These are phyloP conservation scores for Lepus oiostolus DNA, from an alignment of 2,797 vertebrate genomes.

Conservation along the genomic window DNA sequence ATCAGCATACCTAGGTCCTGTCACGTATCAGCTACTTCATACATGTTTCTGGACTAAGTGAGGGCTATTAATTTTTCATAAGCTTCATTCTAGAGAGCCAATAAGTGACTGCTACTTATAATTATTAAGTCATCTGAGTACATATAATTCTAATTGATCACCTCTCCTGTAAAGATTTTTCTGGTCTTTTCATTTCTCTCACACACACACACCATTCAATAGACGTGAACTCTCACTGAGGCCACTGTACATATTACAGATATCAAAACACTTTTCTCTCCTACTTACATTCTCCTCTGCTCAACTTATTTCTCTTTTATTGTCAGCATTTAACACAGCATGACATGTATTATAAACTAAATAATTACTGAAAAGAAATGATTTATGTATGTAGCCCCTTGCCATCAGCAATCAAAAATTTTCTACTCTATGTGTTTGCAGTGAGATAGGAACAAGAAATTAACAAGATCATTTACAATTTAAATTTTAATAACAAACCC, in stretches of 20 bases:
- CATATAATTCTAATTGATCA: not conserved
- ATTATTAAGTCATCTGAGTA: not conserved
- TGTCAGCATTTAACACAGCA: not conserved
- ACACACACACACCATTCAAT: not conserved
- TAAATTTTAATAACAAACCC: conserved; percentile 51
- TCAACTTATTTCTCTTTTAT: not conserved
- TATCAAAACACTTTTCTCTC: not conserved
- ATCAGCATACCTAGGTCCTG: not conserved
- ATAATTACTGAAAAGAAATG: conserved; percentile 4
- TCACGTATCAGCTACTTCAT: not conserved
- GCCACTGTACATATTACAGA: not conserved
- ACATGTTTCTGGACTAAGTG: not conserved
- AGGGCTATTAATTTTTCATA: conserved; percentile 39
- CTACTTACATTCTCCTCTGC: not conserved
- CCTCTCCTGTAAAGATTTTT: not conserved
- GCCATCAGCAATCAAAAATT: not conserved
- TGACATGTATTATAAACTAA: not conserved
- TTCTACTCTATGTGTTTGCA: not conserved
- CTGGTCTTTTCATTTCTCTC: not conserved
- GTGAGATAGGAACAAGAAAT: conserved; percentile 2
- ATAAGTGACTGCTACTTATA: not conserved
- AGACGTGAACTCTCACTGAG: not conserved
- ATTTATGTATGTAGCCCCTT: not conserved
- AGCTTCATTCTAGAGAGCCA: not conserved
- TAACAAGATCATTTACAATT: not conserved